Evolutionary conservation across 2,113 vertebrate genomes (phyloP).

Genomic region (Hystrix cristata): DNA sequence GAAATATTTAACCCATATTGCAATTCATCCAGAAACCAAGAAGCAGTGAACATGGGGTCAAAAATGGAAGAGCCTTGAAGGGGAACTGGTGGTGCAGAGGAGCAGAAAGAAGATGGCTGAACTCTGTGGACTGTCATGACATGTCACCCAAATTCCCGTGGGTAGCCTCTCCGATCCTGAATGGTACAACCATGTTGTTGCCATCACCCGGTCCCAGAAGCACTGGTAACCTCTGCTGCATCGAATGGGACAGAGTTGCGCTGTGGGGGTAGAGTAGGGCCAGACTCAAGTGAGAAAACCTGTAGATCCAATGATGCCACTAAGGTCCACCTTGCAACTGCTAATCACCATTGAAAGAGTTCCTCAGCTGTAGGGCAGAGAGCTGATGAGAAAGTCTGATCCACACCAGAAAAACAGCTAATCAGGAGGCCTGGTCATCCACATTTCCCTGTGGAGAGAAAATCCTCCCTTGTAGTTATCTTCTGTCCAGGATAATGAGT

Average conservation of each 20-base stretch:
- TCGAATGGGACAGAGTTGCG: background rate
- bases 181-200: background rate
- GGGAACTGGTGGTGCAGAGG: background rate
- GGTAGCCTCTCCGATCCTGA: background rate
- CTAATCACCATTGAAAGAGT: background rate
- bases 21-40: constrained; percentile 7
- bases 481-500: background rate
- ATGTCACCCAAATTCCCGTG: background rate
- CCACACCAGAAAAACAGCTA: background rate
- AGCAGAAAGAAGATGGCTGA: background rate
- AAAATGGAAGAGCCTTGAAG: background rate
- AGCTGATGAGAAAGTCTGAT: background rate
- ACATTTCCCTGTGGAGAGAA: background rate
- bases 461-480: background rate
- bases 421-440: background rate
- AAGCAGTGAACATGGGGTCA: background rate
- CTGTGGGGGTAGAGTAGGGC: background rate
- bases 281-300: background rate
- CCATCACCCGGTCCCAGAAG: background rate
- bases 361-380: background rate
- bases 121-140: background rate
- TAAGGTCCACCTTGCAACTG: background rate
- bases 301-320: background rate
- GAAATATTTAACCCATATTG: background rate
- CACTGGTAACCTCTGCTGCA: background rate